Evolutionary conservation across 2,113 vertebrate genomes (phyloP).

Genomic region (Pachyramphus minor): DNA sequence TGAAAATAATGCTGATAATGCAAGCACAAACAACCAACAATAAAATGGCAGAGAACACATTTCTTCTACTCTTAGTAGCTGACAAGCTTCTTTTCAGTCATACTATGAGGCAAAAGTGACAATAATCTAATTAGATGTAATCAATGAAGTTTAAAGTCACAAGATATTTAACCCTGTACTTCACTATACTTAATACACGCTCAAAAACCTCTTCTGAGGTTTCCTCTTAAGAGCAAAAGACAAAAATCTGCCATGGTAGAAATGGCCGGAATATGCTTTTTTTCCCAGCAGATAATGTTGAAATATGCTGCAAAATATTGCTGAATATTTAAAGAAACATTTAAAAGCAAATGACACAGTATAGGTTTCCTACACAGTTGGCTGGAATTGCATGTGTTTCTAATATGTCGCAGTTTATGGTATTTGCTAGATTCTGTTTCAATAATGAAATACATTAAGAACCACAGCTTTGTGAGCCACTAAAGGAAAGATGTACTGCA

Average conservation of each 20-base stretch:
- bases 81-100: background rate
- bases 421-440: background rate
- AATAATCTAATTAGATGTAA: background rate
- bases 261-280: background rate
- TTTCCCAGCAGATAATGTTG: background rate
- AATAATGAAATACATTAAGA: background rate
- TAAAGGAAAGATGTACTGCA: background rate
- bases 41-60: background rate
- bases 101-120: background rate
- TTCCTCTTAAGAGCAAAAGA: background rate
- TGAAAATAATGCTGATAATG: background rate
- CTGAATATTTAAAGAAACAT: background rate
- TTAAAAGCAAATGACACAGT: background rate
- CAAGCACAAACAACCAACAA: background rate
- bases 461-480: background rate
- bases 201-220: background rate
- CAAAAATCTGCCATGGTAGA: background rate
- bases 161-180: background rate
- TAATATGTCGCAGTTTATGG: background rate
- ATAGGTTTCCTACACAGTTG: background rate
- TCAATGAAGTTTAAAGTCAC: background rate
- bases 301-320: background rate
- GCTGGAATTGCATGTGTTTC: background rate
- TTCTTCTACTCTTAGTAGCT: background rate
- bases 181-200: background rate